A percentile compares a stretch with the other conserved stretches of the same genome.
phyloP scores from a whole-genome alignment of 2,888 invertebrate genomes.

The Venusia cambrica region DNA sequence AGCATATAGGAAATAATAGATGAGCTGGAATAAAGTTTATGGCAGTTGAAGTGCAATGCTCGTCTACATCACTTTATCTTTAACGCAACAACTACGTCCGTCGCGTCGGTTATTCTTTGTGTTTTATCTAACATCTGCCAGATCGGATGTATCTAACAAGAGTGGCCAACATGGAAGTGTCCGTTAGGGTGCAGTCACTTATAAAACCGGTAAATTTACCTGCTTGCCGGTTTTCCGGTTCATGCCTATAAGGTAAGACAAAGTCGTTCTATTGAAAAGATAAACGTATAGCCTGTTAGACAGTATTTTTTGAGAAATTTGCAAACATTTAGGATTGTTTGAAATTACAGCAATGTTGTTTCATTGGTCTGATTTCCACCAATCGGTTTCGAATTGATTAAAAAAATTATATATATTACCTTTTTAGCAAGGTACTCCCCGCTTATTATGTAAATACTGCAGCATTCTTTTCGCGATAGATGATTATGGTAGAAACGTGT shows the following conservation, averaged over 20 bases:
- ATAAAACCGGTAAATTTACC: constrained; percentile 6
- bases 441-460: not conserved
- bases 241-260: too few relatives aligned
- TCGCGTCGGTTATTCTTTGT: constrained; percentile 42
- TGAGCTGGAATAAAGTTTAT: constrained; percentile 12
- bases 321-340: too few relatives aligned
- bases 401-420: too few relatives aligned
- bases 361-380: too few relatives aligned
- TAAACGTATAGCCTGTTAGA: too few relatives aligned
- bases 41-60: constrained; percentile 12
- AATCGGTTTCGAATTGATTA: too few relatives aligned
- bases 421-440: too few relatives aligned
- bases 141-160: constrained; percentile 35
- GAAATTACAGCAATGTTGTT: too few relatives aligned
- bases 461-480: constrained; percentile 64
- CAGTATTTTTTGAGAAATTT: too few relatives aligned
- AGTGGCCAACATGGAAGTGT: constrained; percentile 49
- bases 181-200: constrained; percentile 44
- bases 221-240: constrained; percentile 1
- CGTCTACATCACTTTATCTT: constrained; percentile 22
- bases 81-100: constrained; percentile 28
- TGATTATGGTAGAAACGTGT: constrained; percentile 49
- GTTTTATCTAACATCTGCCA: constrained; percentile 40
- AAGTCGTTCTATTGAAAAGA: too few relatives aligned
- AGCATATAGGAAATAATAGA: too few relatives aligned